Conservation (phyloP, 2,888 invertebrate genomes). For the Drosophila formosana region DNA sequence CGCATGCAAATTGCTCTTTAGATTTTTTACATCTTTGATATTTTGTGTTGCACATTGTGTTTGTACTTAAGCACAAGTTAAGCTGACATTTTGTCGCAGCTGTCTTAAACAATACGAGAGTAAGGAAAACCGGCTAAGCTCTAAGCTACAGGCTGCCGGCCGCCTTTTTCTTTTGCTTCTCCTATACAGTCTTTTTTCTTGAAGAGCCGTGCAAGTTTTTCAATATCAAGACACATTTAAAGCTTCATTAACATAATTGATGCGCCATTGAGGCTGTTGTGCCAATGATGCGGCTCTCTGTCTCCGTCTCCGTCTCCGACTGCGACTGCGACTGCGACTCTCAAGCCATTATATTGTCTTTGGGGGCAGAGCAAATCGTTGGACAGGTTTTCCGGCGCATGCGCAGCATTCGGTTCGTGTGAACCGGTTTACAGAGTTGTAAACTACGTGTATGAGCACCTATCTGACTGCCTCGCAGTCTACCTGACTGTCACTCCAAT, state of each 20-base stretch:
- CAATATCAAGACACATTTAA: conserved; percentile 74
- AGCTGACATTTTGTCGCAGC: conserved; percentile 50
- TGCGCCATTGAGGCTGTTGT: conserved; percentile 71
- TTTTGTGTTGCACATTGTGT: conserved; percentile 22
- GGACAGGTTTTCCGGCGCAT: conserved; percentile 74
- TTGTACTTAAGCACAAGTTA: conserved; percentile 20
- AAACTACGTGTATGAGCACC: conserved; percentile 36
- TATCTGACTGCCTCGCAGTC: conserved; percentile 16
- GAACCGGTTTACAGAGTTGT: conserved; percentile 63
- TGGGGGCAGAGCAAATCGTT: conserved; percentile 63
- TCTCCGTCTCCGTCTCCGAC: conserved; percentile 5
- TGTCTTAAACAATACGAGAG: conserved; percentile 15
- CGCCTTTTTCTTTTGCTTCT: conserved; percentile 19
- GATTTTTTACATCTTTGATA: conserved; percentile 18
- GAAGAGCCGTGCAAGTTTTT: conserved; percentile 57
- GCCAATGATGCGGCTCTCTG: conserved; percentile 36
- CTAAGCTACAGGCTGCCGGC: conserved; percentile 34
- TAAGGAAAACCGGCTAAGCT: conserved; percentile 55
- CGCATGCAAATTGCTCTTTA: conserved; percentile 64
- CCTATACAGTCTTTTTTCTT: conserved; percentile 10
- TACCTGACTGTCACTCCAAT: conserved; percentile 14
- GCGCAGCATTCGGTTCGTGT: conserved; percentile 38
- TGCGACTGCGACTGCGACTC: conserved; percentile 10
- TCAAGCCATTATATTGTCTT: conserved; percentile 66
- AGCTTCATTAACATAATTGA: conserved; percentile 79